Conservation (phyloP, 30 jellyfish, hydroid and myxozoan species). For the Mastigias papua region DNA sequence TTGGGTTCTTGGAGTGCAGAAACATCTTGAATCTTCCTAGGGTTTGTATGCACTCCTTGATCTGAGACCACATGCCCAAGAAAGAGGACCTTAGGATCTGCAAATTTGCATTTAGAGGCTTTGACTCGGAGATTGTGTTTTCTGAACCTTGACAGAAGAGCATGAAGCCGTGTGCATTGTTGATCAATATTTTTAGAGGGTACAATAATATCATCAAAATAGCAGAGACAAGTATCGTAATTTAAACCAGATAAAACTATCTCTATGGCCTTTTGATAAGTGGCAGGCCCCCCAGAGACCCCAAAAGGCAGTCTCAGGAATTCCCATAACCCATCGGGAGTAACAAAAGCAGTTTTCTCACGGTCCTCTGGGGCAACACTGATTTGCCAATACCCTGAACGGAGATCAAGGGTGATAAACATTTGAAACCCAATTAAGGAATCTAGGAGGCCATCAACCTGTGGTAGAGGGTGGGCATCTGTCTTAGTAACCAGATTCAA, state of each 20-base stretch:
- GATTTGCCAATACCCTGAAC: constrained; percentile 76
- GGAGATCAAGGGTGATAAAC: too few relatives aligned
- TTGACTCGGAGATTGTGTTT: constrained; percentile 22
- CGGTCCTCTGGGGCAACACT: constrained; percentile 41
- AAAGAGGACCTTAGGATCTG: constrained; percentile 11
- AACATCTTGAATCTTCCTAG: neutral
- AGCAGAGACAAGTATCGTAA: too few relatives aligned
- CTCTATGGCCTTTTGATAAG: too few relatives aligned
- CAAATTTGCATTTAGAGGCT: constrained; percentile 49
- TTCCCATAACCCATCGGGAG: constrained; percentile 53
- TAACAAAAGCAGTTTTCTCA: constrained; percentile 55
- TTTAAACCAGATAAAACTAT: constrained; percentile 31
- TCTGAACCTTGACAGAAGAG: constrained; percentile 22
- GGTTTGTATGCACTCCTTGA: constrained; percentile 37
- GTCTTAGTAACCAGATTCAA: constrained; percentile 44
- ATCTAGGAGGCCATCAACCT: constrained; percentile 54
- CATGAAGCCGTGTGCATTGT: constrained; percentile 21
- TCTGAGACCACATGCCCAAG: constrained; percentile 51
- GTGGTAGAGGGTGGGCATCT: constrained; percentile 68
- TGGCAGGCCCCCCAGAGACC: constrained; percentile 63
- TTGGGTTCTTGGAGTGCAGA: constrained; percentile 44
- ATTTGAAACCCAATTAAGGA: constrained; percentile 14
- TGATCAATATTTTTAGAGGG: constrained; percentile 16
- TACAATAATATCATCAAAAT: constrained; percentile 64
- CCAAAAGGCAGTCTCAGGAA: constrained; percentile 65